Evolutionary conservation across 2,888 invertebrate species (phyloP), one percentile per base, ranked within the genome.

Genomic region (Conchocele bisecta): DNA sequence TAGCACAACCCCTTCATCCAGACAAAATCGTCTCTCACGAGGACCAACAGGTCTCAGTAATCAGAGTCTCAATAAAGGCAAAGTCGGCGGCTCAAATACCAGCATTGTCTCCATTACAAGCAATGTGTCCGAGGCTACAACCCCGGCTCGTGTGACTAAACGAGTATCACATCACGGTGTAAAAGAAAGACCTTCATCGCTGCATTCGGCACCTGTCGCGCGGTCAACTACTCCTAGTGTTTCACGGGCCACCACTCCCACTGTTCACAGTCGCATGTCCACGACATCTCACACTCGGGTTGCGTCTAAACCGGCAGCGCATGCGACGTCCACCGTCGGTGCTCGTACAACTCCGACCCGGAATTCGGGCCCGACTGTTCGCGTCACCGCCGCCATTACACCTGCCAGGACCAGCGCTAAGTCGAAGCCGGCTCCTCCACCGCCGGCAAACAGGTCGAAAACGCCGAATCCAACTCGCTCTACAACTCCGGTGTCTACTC

Each of bases 31-130:
- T 33, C 65, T 64, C 41, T 73, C 72, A 26, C 64, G 59, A 63
- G 65, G 65, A 37, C 31, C 54, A n/a, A 64, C 58, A 37, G 28
- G 42, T 24, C 28, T 26, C 5, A 26, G 58, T 20, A 72, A 44
- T 51, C 70, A 77, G 31, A 79, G 78, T 59, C 66, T 78, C 5
- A 82, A 73, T 44, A 79, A 73, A 54, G 66, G 69, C 29, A 77
- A 69, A 46, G 71, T 77, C 33, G 72, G 66, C 13, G 74, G 67
- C 42, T 84, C 84, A 6, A 84, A 81, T 53, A 75, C 78, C 22
- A 84, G 83, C 42, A 64, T 81, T 22, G 79, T 75, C 7, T 82
- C 80, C 20, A 61, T 68, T n/a, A 65, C 71, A 26, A 85, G 85
- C 50, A 77, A 70, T 31, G 41, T 75, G 24, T 85, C 84, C 26